These are phyloP conservation scores for Pterocles orientalis DNA, from an alignment of 2,113 vertebrate genomes.

Conservation along the genomic window DNA sequence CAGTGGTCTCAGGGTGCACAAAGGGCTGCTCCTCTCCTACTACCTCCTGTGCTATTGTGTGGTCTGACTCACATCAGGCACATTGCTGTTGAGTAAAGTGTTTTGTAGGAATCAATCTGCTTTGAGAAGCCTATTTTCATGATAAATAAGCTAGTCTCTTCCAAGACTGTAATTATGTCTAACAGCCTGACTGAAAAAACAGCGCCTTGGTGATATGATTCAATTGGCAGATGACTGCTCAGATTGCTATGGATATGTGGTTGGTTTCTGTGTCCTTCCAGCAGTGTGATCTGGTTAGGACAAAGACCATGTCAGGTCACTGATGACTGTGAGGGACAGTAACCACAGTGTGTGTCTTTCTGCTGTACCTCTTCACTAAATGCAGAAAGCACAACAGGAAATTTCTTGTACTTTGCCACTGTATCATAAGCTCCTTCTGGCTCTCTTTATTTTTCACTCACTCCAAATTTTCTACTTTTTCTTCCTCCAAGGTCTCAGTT, in stretches of 20 bases:
- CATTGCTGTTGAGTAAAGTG: background rate
- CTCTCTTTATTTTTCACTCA: background rate
- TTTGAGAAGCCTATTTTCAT: background rate
- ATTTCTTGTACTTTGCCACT: background rate
- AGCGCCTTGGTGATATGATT: background rate
- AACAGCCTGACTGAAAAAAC: accelerated
- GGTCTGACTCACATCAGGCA: background rate
- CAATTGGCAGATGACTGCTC: background rate
- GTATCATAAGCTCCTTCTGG: background rate
- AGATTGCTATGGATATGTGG: background rate
- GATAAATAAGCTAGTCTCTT: background rate
- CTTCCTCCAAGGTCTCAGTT: background rate
- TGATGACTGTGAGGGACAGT: background rate
- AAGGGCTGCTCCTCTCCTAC: background rate
- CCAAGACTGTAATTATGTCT: background rate
- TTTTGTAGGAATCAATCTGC: background rate
- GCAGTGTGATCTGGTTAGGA: background rate
- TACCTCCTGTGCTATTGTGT: background rate
- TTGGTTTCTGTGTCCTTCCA: background rate
- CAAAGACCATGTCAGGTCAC: background rate
- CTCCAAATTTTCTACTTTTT: background rate
- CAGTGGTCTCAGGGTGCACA: background rate
- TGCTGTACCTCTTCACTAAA: background rate
- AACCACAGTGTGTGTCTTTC: background rate
- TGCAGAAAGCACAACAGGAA: background rate